Percentiles rank a stretch among this genome's conserved stretches.
phyloP scores from a whole-genome alignment of 2,888 invertebrate species.

The Lypha dubia region DNA sequence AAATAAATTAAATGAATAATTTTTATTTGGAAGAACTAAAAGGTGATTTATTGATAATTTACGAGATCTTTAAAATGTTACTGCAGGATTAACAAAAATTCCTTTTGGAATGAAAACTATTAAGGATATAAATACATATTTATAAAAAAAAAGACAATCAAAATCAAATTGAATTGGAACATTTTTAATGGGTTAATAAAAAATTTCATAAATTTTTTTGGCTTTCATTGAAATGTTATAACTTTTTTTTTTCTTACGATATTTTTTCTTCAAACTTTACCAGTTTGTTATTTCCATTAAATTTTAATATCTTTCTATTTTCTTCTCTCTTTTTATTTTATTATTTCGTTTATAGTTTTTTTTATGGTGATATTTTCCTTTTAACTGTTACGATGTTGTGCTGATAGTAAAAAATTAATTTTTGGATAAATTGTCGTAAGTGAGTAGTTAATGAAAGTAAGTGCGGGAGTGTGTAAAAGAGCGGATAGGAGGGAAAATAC shows the following conservation, averaged over 20 bases:
- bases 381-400: conserved; percentile 7
- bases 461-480: not conserved
- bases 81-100: too few species aligned
- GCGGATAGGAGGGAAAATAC: not conserved
- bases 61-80: too few species aligned
- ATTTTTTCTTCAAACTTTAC: conserved; percentile 34
- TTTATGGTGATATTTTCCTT: not conserved
- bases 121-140: too few species aligned
- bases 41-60: too few species aligned
- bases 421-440: conserved; percentile 12
- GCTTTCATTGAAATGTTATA: conserved; percentile 36
- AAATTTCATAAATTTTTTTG: not conserved
- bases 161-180: not conserved
- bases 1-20: too few species aligned
- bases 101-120: too few species aligned
- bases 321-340: conserved; percentile 4
- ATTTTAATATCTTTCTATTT: conserved; percentile 35
- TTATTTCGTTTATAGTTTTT: conserved; percentile 38
- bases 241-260: conserved; percentile 1
- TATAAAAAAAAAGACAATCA: too few species aligned
- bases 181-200: conserved; percentile 29
- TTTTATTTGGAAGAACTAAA: too few species aligned
- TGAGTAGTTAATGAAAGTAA: not conserved
- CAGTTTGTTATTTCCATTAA: conserved; percentile 26
- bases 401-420: conserved; percentile 46